These are phyloP conservation scores for Caenorhabditis afra DNA, from an alignment of 2,888 invertebrate species.

Conservation along the genomic window DNA sequence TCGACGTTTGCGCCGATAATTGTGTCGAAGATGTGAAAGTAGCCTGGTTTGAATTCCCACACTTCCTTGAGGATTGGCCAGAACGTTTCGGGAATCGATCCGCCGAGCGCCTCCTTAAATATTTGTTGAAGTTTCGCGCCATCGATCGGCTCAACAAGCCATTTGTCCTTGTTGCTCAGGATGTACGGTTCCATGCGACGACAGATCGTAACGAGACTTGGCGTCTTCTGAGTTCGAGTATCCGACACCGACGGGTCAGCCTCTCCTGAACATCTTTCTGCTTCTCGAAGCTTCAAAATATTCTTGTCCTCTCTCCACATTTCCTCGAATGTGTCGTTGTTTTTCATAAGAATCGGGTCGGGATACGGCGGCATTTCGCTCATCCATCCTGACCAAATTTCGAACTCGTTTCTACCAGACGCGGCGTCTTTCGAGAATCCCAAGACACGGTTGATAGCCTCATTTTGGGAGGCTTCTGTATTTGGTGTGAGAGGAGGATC, in stretches of 20 bases:
- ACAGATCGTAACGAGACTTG: slow-evolving; percentile 7
- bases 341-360: not conserved
- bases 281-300: not conserved
- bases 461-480: not conserved
- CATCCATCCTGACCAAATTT: slow-evolving; percentile 24
- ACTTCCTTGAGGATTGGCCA: slow-evolving; percentile 26
- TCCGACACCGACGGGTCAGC: no score
- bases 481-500: not conserved
- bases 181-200: slow-evolving; percentile 9
- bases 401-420: slow-evolving; percentile 1
- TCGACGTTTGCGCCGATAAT: slow-evolving; percentile 24
- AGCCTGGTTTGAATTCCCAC: slow-evolving; percentile 24
- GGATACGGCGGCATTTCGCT: slow-evolving; percentile 12
- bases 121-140: slow-evolving; percentile 8
- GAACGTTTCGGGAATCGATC: slow-evolving; percentile 1
- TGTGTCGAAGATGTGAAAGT: slow-evolving; percentile 26
- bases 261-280: not conserved
- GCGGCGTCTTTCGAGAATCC: slow-evolving; percentile 7
- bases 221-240: not conserved
- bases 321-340: not conserved
- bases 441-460: slow-evolving; percentile 20
- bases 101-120: slow-evolving; percentile 12
- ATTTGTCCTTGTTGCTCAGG: not conserved
- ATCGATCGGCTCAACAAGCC: slow-evolving; percentile 5
- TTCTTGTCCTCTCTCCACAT: slow-evolving; percentile 17